A percentile compares a stretch with the other conserved stretches of the same genome.
These are phyloP conservation scores for Meghimatium bilineatum DNA, from an alignment of 2,888 invertebrate species.

Conservation along the genomic window DNA sequence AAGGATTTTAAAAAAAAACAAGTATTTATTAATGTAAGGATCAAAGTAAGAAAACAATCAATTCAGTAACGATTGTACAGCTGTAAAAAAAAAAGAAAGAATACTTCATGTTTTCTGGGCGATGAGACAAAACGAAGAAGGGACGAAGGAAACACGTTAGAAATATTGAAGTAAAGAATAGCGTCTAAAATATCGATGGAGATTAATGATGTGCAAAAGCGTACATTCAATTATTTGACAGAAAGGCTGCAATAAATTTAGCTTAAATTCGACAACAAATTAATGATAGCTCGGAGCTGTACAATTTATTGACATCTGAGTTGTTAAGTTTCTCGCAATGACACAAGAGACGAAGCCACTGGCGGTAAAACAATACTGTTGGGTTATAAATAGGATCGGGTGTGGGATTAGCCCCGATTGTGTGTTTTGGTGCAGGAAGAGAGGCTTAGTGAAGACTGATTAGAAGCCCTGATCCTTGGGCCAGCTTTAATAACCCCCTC, in stretches of 20 bases:
- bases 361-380: constrained; percentile 6
- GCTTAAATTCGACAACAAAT: constrained; percentile 9
- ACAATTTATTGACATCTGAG: constrained; percentile 13
- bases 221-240: not conserved
- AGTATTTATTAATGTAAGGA: too few relatives aligned
- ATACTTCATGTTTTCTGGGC: too few relatives aligned
- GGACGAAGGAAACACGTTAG: not conserved
- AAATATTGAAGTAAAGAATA: not conserved
- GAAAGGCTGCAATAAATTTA: constrained; percentile 9
- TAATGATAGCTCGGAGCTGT: not conserved
- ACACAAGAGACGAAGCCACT: constrained; percentile 3
- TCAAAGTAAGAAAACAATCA: too few relatives aligned
- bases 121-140: not conserved
- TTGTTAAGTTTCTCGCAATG: not conserved
- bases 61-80: too few relatives aligned
- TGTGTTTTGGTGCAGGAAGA: constrained; percentile 36
- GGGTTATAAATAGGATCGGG: constrained; percentile 15
- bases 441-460: constrained; percentile 38
- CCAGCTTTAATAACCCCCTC: constrained; percentile 7
- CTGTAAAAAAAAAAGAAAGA: too few relatives aligned
- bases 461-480: constrained; percentile 14
- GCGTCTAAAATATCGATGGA: not conserved
- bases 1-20: not conserved
- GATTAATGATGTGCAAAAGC: constrained; percentile 12
- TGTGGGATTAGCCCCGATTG: constrained; percentile 31